Percentiles rank a stretch among this genome's conserved stretches.
phyloP scores from a whole-genome alignment of 2,797 vertebrate genomes.

The Clarias platycephalus region DNA sequence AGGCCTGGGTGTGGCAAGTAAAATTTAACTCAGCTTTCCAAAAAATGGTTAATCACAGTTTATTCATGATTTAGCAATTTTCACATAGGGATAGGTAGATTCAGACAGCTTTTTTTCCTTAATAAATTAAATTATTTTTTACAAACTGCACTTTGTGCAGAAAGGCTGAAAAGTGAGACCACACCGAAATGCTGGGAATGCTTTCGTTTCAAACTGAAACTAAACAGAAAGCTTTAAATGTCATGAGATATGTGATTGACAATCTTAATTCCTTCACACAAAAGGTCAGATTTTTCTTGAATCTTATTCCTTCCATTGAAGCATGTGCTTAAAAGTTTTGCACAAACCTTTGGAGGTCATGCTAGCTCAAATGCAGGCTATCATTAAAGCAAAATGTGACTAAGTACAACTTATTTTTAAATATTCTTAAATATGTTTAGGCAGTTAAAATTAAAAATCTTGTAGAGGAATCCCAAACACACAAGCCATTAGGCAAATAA shows the following conservation, averaged over 20 bases:
- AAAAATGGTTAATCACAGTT: no score
- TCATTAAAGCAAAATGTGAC: background rate
- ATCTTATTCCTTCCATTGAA: background rate
- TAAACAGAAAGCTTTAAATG: background rate
- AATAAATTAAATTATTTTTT: no score
- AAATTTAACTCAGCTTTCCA: no score
- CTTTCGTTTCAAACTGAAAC: background rate
- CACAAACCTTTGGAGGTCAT: background rate
- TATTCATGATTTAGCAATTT: no score
- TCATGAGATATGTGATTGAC: background rate
- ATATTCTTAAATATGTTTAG: background rate
- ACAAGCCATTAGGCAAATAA: constrained; percentile 21
- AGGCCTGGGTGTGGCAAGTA: no score
- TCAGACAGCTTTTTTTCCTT: no score
- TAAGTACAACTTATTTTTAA: background rate
- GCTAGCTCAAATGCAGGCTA: background rate
- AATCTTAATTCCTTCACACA: background rate
- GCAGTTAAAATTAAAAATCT: no score
- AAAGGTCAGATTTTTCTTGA: background rate
- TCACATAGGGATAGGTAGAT: no score
- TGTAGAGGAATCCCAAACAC: background rate
- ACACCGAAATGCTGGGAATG: background rate
- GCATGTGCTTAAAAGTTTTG: background rate
- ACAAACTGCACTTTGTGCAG: background rate
- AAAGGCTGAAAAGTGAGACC: background rate